Evolutionary conservation across 1,140 invertebrate genomes (phyloP).

Genomic region (Andrena cerasifolii): DNA sequence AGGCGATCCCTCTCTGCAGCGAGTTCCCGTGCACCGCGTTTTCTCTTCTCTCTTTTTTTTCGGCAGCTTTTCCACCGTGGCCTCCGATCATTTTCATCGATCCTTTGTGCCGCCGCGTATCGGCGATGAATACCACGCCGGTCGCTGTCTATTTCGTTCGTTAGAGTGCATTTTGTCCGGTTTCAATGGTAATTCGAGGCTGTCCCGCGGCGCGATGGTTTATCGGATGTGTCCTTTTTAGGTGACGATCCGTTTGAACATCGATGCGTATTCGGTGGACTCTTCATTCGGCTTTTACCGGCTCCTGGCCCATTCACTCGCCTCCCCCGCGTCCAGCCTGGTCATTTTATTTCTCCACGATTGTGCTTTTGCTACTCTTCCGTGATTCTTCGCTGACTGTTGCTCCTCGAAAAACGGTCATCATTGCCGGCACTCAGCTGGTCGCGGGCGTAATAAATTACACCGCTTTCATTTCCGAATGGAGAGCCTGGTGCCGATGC

Average conservation of each 20-base stretch:
- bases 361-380: constrained; percentile 23
- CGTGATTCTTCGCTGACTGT: neutral
- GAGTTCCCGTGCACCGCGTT: neutral
- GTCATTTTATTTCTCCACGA: neutral
- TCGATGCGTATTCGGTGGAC: constrained; percentile 44
- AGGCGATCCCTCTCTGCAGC: constrained; percentile 37
- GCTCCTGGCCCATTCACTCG: constrained; percentile 22
- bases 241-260: constrained; percentile 49
- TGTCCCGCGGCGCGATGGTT: constrained; percentile 40
- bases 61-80: constrained; percentile 9
- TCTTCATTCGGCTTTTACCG: constrained; percentile 46
- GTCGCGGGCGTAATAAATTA: constrained; percentile 38
- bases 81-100: constrained; percentile 21
- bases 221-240: constrained; percentile 52
- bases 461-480: neutral
- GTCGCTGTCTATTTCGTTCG: constrained; percentile 50
- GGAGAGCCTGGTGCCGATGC: neutral
- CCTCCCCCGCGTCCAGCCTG: neutral
- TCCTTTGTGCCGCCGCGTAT: constrained; percentile 21
- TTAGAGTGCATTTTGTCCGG: constrained; percentile 48
- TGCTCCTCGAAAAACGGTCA: neutral
- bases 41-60: no score
- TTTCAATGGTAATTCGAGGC: constrained; percentile 50
- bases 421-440: neutral
- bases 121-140: constrained; percentile 31